phyloP scores from a whole-genome alignment of 2,113 vertebrate genomes.

The Cygnus buccinator region DNA sequence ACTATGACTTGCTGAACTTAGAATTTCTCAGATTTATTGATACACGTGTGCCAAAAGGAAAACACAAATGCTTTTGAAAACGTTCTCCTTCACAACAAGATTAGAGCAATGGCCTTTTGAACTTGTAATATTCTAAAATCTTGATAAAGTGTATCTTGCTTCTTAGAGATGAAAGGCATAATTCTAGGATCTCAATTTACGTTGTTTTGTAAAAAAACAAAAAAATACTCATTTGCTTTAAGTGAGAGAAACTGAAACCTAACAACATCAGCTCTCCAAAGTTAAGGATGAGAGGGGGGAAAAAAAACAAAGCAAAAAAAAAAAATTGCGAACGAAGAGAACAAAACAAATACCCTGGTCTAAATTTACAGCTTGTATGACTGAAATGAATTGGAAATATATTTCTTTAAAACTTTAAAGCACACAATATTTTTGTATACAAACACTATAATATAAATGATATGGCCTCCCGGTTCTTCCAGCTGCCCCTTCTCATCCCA shows the following conservation, averaged over 20 bases:
- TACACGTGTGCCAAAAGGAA: background rate
- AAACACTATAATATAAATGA: background rate
- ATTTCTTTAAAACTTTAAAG: background rate
- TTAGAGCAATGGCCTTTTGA: background rate
- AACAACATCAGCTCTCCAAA: background rate
- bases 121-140: background rate
- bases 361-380: background rate
- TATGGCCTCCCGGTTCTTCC: background rate
- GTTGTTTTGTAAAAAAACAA: background rate
- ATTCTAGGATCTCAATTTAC: background rate
- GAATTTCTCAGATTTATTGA: background rate
- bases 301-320: background rate
- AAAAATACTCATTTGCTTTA: background rate
- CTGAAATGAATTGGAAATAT: background rate
- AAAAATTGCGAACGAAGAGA: background rate
- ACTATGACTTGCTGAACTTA: background rate
- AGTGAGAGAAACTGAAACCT: slow-evolving; percentile 3
- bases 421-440: background rate
- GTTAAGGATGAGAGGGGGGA: no score
- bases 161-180: background rate
- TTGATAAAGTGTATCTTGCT: background rate
- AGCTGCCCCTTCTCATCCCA: background rate
- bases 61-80: background rate
- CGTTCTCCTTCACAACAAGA: background rate
- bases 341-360: background rate